Evolutionary conservation across 2,113 vertebrate species (phyloP).

Genomic region (Lynx canadensis): DNA sequence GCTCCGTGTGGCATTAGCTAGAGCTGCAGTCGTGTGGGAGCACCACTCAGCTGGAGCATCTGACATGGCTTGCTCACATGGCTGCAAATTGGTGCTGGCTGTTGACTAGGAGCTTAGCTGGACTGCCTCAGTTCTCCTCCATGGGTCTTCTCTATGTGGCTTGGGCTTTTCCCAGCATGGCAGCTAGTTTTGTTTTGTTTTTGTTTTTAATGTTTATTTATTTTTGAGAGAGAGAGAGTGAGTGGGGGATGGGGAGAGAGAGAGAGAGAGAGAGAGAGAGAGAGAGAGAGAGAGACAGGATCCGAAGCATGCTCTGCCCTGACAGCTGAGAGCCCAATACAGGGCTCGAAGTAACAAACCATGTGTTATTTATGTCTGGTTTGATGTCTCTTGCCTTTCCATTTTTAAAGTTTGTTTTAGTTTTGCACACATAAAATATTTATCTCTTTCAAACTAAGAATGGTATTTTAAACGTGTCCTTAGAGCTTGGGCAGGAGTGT

Average conservation of each 20-base stretch:
- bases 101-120: not conserved
- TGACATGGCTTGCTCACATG: not conserved
- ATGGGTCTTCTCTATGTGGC: not conserved
- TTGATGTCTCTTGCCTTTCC: not conserved
- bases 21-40: not conserved
- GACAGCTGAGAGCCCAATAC: too few species aligned
- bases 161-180: not conserved
- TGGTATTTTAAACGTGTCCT: not conserved
- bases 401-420: not conserved
- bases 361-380: not conserved
- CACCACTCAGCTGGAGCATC: fast-evolving
- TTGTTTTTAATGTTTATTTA: too few species aligned
- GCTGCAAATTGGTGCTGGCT: not conserved
- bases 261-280: too few species aligned
- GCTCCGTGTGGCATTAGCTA: fast-evolving
- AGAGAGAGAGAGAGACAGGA: too few species aligned
- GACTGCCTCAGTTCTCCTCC: not conserved
- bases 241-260: too few species aligned
- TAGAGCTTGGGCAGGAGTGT: not conserved
- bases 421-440: not conserved
- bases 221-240: too few species aligned
- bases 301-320: too few species aligned
- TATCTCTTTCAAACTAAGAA: not conserved
- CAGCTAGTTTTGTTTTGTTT: not conserved
- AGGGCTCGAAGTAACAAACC: too few species aligned